Percentiles rank a stretch among this genome's conserved stretches.
Evolutionary conservation across 2,888 invertebrate species (phyloP).

Genomic region (Liopterus haemorrhoidalis): DNA sequence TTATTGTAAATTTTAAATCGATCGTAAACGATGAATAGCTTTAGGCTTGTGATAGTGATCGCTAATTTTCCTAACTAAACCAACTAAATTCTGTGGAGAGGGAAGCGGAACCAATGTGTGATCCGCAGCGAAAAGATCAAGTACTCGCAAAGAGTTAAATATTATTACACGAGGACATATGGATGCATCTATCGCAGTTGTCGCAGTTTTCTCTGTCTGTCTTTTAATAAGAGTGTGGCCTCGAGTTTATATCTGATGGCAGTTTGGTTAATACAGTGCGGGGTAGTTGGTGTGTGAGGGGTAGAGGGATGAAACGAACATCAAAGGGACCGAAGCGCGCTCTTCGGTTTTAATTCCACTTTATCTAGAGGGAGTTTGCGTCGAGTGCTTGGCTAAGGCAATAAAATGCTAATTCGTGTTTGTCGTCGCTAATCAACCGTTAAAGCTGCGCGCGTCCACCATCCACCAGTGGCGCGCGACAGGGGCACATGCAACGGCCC

Average conservation of each 20-base stretch:
- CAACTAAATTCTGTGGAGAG: too few species aligned
- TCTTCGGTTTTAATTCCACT: slow-evolving; percentile 53
- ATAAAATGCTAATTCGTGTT: slow-evolving; percentile 69
- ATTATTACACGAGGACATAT: background rate
- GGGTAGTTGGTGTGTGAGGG: slow-evolving; percentile 23
- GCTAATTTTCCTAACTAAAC: too few species aligned
- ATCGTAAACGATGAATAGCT: too few species aligned
- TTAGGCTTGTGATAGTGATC: too few species aligned
- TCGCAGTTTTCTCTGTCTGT: slow-evolving; percentile 39
- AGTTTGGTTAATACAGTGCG: slow-evolving; percentile 47
- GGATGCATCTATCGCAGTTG: slow-evolving; percentile 12
- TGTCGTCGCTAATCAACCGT: slow-evolving; percentile 58
- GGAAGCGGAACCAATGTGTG: too few species aligned
- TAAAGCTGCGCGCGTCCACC: slow-evolving; percentile 36
- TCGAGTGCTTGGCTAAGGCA: slow-evolving; percentile 49
- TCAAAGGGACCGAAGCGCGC: slow-evolving; percentile 53
- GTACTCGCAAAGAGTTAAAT: too few species aligned
- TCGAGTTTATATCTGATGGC: too few species aligned
- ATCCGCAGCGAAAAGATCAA: too few species aligned
- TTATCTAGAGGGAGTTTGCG: slow-evolving; percentile 49
- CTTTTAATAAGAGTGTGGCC: slow-evolving; percentile 45
- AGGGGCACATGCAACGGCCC: background rate
- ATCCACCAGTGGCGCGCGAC: too few species aligned
- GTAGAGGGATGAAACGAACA: slow-evolving; percentile 28
- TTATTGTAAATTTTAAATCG: too few species aligned